Evolutionary conservation across 2,113 vertebrate genomes (phyloP), one percentile per base, ranked within the genome.

Genomic region (Furnarius figulus): DNA sequence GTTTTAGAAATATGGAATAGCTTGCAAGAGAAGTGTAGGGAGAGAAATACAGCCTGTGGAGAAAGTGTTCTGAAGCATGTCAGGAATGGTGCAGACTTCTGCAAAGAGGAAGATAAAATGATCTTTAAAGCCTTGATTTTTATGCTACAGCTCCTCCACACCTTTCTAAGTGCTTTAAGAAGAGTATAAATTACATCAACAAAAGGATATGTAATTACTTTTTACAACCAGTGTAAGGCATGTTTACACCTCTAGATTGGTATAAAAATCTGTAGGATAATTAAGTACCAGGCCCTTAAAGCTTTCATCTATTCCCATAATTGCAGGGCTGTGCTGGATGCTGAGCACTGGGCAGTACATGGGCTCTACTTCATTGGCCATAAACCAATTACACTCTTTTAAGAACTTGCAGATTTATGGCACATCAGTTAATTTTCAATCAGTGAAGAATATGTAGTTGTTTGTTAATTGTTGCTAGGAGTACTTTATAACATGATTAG

Each of bases 151-250:
- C 88, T 96, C 73, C 70, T 93, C 88, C 76, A 84, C 47, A 33
- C 56, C 85, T 96, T 96, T 93, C 90, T 86, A 95, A 96, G 76
- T 93, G 90, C 92, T 90, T 86, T 96, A 93, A 89, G 86, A 88
- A 95, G 83, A 80, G 23, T 56, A 84, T 95, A 96, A 96, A 96
- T 96, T 92, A 90, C 86, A 75, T 76, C 90, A 95, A 85, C 88
- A 90, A 92, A 96, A 94, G 83, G 93, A 93, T 95, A 66, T 93
- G 93, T 96, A 96, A 96, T 97, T 96, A 96, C 92, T 86, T 97
- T 96, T 96, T 96, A 96, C 80, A 87, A 35, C 88, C 76, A 56
- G 65, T 65, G 61, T 72, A 96, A 94, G 88, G 70, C 83, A 93
- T 93, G 88, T 94, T 95, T 95, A 93, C 95, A 88, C 85, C 92